Conservation (phyloP, 2,113 vertebrate genomes). For the Rattus norvegicus region GRCr8 NC_086029.1:61230001-61230500, state of each 20-base stretch:
- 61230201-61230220: slow-evolving; percentile 49
- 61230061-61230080: neutral
- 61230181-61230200: neutral
- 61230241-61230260: slow-evolving; percentile 36
- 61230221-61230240: neutral
- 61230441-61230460: neutral
- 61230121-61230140: neutral
- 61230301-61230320: slow-evolving; percentile 6
- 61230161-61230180: slow-evolving; percentile 5
- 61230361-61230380: slow-evolving; percentile 38
- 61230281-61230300: neutral
- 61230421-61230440: neutral
- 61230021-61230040: neutral
- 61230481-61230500: neutral
- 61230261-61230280: slow-evolving; percentile 23
- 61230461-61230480: neutral
- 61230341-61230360: slow-evolving; percentile 19
- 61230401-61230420: slow-evolving; percentile 48
- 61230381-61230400: slow-evolving; percentile 14
- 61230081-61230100: slow-evolving; percentile 3
- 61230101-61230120: neutral
- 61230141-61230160: slow-evolving; percentile 5
- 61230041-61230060: neutral
- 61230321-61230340: neutral
- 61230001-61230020: neutral